Evolutionary conservation across 2,888 invertebrate species (phyloP).

Genomic region (Chrysopilus asiliformis): DNA sequence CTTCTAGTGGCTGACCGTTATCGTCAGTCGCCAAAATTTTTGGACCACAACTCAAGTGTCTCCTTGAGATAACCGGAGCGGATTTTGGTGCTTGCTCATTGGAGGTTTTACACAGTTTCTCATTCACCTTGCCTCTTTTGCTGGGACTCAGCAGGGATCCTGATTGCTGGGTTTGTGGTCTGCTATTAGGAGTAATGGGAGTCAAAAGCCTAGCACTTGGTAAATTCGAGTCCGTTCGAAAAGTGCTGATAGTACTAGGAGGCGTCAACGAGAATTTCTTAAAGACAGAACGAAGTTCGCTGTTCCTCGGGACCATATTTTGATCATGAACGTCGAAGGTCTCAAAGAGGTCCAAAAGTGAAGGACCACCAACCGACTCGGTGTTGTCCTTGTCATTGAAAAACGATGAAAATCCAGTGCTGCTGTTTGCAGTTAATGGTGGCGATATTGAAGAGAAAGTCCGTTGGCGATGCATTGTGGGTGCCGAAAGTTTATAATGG

Average conservation of each 20-base stretch:
- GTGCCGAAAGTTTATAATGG: background rate
- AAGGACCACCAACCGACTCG: too few species aligned
- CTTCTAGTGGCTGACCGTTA: background rate
- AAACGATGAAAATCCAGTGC: too few species aligned
- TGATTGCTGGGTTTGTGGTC: slow-evolving; percentile 1
- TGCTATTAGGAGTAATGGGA: slow-evolving; percentile 2
- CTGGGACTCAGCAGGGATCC: background rate
- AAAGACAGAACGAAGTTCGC: background rate
- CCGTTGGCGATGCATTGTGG: background rate
- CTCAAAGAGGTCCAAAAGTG: background rate
- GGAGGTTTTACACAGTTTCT: too few species aligned
- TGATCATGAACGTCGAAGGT: background rate
- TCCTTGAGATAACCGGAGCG: background rate
- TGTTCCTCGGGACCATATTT: background rate
- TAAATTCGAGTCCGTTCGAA: background rate
- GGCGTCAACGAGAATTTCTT: too few species aligned
- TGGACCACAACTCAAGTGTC: slow-evolving; percentile 30
- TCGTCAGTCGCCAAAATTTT: background rate
- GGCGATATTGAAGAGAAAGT: slow-evolving; percentile 4
- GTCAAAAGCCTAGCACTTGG: slow-evolving; percentile 3
- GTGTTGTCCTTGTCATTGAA: too few species aligned
- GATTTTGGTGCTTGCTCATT: too few species aligned
- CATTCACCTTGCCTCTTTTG: slow-evolving; percentile 4
- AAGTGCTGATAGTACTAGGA: too few species aligned
- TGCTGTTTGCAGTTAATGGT: too few species aligned